These are phyloP conservation scores for Pseudomugil gertrudae DNA, from an alignment of 2,797 vertebrate species.

Conservation along the genomic window DNA sequence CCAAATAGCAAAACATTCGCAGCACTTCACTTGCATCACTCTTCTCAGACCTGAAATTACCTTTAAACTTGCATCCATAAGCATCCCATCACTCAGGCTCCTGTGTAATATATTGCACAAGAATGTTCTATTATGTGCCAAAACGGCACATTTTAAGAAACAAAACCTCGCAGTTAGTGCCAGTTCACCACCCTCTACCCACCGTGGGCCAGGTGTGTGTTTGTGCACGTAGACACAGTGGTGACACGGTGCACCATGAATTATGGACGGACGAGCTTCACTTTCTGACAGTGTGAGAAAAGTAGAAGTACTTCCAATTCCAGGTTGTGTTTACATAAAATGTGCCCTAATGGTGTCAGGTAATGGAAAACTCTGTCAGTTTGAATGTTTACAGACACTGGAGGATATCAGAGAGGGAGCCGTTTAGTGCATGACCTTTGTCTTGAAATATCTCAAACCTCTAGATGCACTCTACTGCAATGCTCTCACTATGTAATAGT, in stretches of 20 bases:
- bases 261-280: conserved; percentile 30
- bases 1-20: conserved; percentile 65
- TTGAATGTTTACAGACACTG: conserved; percentile 48
- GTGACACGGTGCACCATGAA: conserved; percentile 23
- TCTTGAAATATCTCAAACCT: conserved; percentile 56
- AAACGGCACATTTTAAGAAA: conserved; percentile 33
- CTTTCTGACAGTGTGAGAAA: conserved; percentile 19
- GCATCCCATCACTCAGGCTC: conserved; percentile 42
- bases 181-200: conserved; percentile 21
- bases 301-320: conserved; percentile 22
- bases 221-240: background rate
- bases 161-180: conserved; percentile 25
- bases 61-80: conserved; percentile 43
- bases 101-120: conserved; percentile 46
- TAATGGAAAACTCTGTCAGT: conserved; percentile 47
- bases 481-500: conserved; percentile 25
- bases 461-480: conserved; percentile 28
- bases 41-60: conserved; percentile 43
- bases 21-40: conserved; percentile 13
- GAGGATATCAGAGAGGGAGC: conserved; percentile 40
- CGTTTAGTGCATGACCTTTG: conserved; percentile 43
- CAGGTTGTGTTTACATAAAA: conserved; percentile 52
- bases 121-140: conserved; percentile 19
- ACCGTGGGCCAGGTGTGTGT: conserved; percentile 27
- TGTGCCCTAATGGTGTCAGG: conserved; percentile 40